Evolutionary conservation across 30 jellyfish, hydroid and myxozoan species (phyloP), one percentile per base, ranked within the genome.

Genomic region (Pseudorhiza aurosa): DNA sequence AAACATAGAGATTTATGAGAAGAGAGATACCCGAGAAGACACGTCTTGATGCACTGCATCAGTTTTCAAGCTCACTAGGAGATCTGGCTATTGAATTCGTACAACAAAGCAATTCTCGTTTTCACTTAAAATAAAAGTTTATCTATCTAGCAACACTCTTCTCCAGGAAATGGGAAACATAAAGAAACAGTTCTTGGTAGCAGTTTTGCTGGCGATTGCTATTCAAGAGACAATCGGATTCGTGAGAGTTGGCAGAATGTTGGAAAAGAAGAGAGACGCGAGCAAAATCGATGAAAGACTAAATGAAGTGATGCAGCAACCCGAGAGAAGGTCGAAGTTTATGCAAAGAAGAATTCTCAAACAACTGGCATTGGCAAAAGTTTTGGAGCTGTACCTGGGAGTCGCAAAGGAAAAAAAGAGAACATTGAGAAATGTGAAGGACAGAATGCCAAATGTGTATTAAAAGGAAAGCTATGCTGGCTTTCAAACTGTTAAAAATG

Each of bases 181-280:
- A 39, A 80, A 22, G 62, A 14, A 50, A n/a, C 24, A 27, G 9
- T 6, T 80, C 55, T 24, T 64, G 17, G 22, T 53, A n/a, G 57
- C 71, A 31, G 9, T 80, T 27, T 25, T 80, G 25, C 56, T 69
- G 22, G 73, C 84, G 40, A n/a, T 51, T 10, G 40, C 56, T n/a
- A 37, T 80, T 4, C 84, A 80, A 0, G 79, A 80, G 18, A 25
- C 82, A 46, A 18, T n/a, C 44, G 91, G 84, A 18, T 80, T 80
- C 63, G 75, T 80, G 35, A 32, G 84, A 42, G 80, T 80, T 9
- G 91, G 91, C n/a, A 19, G 91, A 29, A 21, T 65, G 60, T 74
- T 30, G 21, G 57, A 21, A 27, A 43, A 75, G 26, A 59, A 39
- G 68, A 65, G 51, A 6, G 58, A 26, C 15, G 72, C 27, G 65